phyloP scores from a whole-genome alignment of 2,797 vertebrate species.

The Etheostoma nigrum region DNA sequence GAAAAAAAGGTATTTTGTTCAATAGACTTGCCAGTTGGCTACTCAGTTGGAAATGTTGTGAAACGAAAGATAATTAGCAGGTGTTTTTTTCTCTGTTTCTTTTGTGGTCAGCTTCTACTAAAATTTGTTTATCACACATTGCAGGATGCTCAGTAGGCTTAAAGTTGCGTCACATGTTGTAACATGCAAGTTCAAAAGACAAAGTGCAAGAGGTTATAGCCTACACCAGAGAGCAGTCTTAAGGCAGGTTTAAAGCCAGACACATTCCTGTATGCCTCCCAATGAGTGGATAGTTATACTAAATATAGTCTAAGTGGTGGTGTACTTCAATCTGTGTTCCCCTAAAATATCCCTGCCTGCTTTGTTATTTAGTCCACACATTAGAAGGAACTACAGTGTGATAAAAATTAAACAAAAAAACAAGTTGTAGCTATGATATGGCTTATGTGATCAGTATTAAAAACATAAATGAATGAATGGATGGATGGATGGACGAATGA shows the following conservation, averaged over 20 bases:
- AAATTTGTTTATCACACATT: conserved; percentile 43
- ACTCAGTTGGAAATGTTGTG: conserved; percentile 2
- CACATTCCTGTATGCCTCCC: neutral
- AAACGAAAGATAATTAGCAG: conserved; percentile 22
- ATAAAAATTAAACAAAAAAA: neutral
- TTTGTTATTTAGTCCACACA: neutral
- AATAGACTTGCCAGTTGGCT: conserved; percentile 27
- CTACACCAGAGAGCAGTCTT: neutral
- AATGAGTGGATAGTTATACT: conserved; percentile 13
- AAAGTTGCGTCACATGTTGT: conserved; percentile 21
- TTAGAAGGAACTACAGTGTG: neutral
- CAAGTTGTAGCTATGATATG: neutral
- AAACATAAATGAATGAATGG: neutral
- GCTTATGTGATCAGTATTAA: neutral
- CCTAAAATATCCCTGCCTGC: neutral
- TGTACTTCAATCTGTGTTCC: neutral
- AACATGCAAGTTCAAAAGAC: conserved; percentile 22
- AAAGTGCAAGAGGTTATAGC: conserved; percentile 25
- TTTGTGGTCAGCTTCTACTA: conserved; percentile 1
- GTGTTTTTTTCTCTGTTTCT: conserved; percentile 21
- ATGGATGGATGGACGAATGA: neutral
- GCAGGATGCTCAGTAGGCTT: neutral
- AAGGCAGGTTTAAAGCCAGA: neutral
- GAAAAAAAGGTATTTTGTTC: conserved; percentile 60
- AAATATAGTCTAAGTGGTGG: neutral